Percentiles rank a stretch among this genome's conserved stretches.
phyloP scores from a whole-genome alignment of 2,113 vertebrate genomes.

The Clupea harengus region DNA sequence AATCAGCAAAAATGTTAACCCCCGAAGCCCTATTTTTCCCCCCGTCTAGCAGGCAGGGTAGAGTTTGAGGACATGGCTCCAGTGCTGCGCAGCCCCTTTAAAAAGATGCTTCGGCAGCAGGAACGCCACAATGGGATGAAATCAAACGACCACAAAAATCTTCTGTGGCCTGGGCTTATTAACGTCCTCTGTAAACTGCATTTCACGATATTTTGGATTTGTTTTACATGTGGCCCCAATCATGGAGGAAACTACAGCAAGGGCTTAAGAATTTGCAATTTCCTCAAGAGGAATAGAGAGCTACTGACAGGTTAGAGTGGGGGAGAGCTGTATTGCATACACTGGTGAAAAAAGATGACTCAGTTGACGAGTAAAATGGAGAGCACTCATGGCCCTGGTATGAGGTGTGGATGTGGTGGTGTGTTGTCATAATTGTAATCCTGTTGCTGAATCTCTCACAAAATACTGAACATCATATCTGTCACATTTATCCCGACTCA shows the following conservation, averaged over 20 bases:
- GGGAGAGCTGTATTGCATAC: neutral
- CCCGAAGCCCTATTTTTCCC: neutral
- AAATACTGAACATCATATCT: conserved; percentile 2
- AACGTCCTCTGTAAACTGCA: conserved; percentile 28
- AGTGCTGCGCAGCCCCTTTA: neutral
- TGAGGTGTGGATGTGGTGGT: conserved; percentile 5
- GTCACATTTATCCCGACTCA: neutral
- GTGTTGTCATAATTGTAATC: conserved; percentile 7
- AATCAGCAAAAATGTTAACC: conserved; percentile 19
- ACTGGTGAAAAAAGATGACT: neutral
- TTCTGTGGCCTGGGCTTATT: conserved; percentile 35
- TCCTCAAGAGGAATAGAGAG: neutral
- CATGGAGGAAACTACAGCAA: conserved; percentile 8
- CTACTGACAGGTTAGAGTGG: neutral
- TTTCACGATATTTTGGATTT: conserved; percentile 36
- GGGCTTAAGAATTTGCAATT: conserved; percentile 16
- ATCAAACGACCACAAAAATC: conserved; percentile 35
- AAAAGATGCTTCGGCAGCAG: conserved; percentile 20
- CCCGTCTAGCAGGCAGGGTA: neutral
- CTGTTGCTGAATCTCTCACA: conserved; percentile 15
- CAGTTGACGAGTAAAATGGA: neutral
- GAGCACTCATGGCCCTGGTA: neutral
- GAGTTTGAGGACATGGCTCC: neutral
- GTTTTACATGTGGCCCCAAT: conserved; percentile 40
- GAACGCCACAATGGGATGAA: conserved; percentile 27